Conservation (phyloP, 2,113 vertebrate species). For the Shinisaurus crocodilurus region DNA sequence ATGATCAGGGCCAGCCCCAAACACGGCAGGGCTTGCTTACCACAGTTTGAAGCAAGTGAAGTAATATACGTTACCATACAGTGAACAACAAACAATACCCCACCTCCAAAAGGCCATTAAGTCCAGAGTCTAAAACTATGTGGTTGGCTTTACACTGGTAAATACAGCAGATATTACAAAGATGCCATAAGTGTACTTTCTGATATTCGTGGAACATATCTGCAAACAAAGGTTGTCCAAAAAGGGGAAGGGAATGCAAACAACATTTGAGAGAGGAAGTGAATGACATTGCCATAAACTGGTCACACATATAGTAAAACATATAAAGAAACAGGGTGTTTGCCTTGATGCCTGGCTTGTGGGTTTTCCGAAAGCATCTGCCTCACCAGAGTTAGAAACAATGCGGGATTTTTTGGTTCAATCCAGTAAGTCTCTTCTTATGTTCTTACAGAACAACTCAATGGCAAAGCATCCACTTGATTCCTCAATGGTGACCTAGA, state of each 20-base stretch:
- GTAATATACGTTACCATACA: background rate
- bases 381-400: background rate
- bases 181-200: background rate
- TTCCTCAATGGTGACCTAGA: background rate
- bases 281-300: background rate
- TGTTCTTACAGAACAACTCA: background rate
- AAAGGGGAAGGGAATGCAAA: background rate
- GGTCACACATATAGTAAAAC: background rate
- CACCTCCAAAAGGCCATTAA: background rate
- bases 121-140: background rate
- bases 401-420: background rate
- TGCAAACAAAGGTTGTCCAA: background rate
- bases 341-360: background rate
- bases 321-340: background rate
- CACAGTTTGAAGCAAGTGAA: background rate
- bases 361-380: background rate
- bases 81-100: background rate
- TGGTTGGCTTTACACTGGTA: background rate
- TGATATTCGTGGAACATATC: background rate
- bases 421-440: background rate
- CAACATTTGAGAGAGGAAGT: background rate
- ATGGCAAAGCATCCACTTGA: background rate
- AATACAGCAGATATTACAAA: background rate
- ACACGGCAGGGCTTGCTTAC: background rate
- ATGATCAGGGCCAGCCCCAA: background rate